Conservation (phyloP, 1,140 invertebrate species). For the Lethrus apterus region DNA sequence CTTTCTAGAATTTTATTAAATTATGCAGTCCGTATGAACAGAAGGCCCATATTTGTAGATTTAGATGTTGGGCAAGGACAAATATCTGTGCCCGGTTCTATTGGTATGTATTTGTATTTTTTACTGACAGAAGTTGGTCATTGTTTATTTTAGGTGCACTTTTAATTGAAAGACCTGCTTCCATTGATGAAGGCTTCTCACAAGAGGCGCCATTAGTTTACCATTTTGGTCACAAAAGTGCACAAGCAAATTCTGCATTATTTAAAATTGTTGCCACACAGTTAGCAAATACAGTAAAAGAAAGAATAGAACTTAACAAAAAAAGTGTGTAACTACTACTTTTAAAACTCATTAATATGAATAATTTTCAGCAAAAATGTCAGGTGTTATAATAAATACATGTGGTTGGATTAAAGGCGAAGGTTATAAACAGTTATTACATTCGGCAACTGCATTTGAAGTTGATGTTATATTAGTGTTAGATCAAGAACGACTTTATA, state of each 20-base stretch:
- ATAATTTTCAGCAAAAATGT: slow-evolving; percentile 60
- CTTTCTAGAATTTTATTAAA: slow-evolving; percentile 85
- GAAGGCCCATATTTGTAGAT: slow-evolving; percentile 86
- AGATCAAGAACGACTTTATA: slow-evolving; percentile 94
- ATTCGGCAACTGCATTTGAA: slow-evolving; percentile 89
- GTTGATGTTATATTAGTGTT: slow-evolving; percentile 93
- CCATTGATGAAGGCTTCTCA: slow-evolving; percentile 88
- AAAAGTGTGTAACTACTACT: slow-evolving; percentile 53
- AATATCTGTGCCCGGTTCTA: slow-evolving; percentile 86
- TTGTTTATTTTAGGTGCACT: slow-evolving; percentile 57
- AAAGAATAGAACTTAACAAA: slow-evolving; percentile 78
- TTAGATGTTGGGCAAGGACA: slow-evolving; percentile 94
- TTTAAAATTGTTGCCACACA: slow-evolving; percentile 81
- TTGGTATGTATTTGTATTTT: slow-evolving; percentile 50
- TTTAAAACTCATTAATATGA: slow-evolving; percentile 13
- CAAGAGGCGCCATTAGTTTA: slow-evolving; percentile 88
- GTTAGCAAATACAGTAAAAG: slow-evolving; percentile 78
- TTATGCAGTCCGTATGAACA: slow-evolving; percentile 83
- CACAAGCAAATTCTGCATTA: slow-evolving; percentile 69
- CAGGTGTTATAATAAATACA: slow-evolving; percentile 97
- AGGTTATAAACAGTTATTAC: slow-evolving; percentile 75
- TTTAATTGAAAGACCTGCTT: slow-evolving; percentile 82
- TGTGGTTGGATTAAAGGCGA: slow-evolving; percentile 94
- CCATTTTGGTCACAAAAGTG: slow-evolving; percentile 85
- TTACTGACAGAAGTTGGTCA: neutral